phyloP scores from a whole-genome alignment of 2,888 invertebrate species.

The Drosophila imparisetae region DNA sequence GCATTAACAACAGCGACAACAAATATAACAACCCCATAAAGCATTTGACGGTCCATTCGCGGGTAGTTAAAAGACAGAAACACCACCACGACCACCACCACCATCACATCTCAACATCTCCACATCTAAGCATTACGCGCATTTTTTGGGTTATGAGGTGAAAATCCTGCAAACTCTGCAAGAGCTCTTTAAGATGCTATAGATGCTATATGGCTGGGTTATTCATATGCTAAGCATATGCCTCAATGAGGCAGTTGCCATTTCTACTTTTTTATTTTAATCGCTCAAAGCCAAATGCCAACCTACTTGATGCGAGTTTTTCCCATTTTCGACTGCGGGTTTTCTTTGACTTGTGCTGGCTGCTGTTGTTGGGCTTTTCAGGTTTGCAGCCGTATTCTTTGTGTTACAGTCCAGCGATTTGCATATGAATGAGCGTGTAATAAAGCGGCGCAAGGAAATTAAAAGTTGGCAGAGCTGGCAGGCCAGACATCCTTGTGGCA shows the following conservation, averaged over 20 bases:
- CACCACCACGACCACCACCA: slow-evolving; percentile 47
- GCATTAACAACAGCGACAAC: slow-evolving; percentile 16
- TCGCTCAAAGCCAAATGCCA: slow-evolving; percentile 72
- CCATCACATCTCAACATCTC: slow-evolving; percentile 35
- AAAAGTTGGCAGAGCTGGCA: slow-evolving; percentile 60
- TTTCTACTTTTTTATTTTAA: slow-evolving; percentile 62
- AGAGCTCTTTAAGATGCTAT: slow-evolving; percentile 59
- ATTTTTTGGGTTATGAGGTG: slow-evolving; percentile 76
- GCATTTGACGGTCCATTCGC: slow-evolving; percentile 75
- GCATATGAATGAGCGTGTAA: slow-evolving; percentile 79
- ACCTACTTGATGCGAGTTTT: slow-evolving; percentile 36
- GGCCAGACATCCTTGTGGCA: slow-evolving; percentile 32
- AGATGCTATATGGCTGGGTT: slow-evolving; percentile 2
- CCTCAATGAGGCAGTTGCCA: slow-evolving; percentile 49
- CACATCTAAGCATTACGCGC: slow-evolving; percentile 9
- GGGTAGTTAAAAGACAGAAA: slow-evolving; percentile 67
- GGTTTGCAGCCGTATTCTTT: slow-evolving; percentile 43
- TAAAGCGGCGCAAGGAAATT: slow-evolving; percentile 72
- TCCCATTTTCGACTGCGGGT: slow-evolving; percentile 20
- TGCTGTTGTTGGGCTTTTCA: slow-evolving; percentile 42
- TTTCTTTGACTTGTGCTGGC: slow-evolving; percentile 46
- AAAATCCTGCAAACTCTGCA: slow-evolving; percentile 58
- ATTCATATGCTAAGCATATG: slow-evolving; percentile 59
- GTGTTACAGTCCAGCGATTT: slow-evolving; percentile 73
- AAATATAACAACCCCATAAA: slow-evolving; percentile 73